A percentile compares a stretch with the other conserved stretches of the same genome.
Conservation (phyloP, 2,888 invertebrate species). For the Cyaniris semiargus region DNA sequence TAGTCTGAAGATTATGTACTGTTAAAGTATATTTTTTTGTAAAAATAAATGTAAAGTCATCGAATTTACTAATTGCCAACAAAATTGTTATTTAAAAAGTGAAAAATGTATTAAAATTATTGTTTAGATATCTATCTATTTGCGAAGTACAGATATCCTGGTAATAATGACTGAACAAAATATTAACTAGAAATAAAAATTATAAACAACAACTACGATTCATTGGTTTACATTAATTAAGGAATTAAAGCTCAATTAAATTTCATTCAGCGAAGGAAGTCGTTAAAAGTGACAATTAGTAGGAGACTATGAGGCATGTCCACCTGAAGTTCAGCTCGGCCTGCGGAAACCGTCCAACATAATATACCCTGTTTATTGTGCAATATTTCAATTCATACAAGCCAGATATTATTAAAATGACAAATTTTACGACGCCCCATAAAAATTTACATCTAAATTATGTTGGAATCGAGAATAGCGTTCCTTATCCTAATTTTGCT, state of each 20-base stretch:
- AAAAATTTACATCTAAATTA: constrained; percentile 14
- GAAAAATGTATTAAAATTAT: background rate
- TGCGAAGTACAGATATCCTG: no score
- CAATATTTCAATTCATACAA: constrained; percentile 5
- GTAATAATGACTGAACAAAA: no score
- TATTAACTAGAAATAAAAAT: background rate
- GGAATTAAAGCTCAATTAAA: constrained; percentile 11
- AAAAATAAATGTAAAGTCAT: background rate
- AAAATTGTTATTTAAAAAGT: background rate
- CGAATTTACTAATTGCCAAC: background rate
- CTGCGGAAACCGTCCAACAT: background rate
- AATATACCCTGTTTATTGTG: background rate
- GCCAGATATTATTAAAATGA: background rate
- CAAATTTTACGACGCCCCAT: constrained; percentile 8
- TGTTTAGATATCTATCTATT: background rate
- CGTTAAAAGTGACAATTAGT: constrained; percentile 28
- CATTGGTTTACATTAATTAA: background rate
- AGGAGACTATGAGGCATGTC: background rate
- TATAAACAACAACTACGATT: background rate
- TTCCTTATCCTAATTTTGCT: background rate
- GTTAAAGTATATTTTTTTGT: background rate
- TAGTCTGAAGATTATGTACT: background rate
- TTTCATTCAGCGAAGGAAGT: constrained; percentile 13
- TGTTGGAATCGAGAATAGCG: background rate
- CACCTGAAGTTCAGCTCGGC: constrained; percentile 8